Percentiles rank a stretch among this genome's conserved stretches.
phyloP scores from a whole-genome alignment of 2,113 vertebrate species.

The Dasypus novemcinctus region DNA sequence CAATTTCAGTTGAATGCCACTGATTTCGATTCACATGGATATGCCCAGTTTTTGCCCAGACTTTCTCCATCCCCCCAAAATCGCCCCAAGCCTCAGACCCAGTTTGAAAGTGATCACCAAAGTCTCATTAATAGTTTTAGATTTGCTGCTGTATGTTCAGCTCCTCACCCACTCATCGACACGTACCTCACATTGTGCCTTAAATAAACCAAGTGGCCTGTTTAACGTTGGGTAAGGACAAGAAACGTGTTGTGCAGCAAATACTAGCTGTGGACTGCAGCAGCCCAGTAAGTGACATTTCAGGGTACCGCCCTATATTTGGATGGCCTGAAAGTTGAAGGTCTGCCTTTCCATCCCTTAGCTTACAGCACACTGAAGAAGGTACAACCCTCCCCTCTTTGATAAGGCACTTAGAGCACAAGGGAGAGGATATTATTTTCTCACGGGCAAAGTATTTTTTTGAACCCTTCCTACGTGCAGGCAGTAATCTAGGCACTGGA shows the following conservation, averaged over 20 bases:
- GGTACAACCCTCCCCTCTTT: fast-evolving
- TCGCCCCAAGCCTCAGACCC: neutral
- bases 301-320: too few species aligned
- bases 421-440: neutral
- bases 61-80: neutral
- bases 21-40: neutral
- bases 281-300: too few species aligned
- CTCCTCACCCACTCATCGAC: too few species aligned
- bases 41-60: neutral
- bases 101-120: neutral
- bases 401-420: neutral
- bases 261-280: fast-evolving
- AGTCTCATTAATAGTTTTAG: neutral
- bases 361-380: neutral
- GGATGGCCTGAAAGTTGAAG: neutral
- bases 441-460: neutral
- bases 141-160: fast-evolving
- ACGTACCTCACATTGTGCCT: neutral
- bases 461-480: neutral
- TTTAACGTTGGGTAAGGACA: neutral
- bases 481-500: neutral
- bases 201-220: neutral
- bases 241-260: neutral
- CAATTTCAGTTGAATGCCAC: neutral
- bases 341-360: neutral